Evolutionary conservation across 2,888 invertebrate species (phyloP), one percentile per base, ranked within the genome.

Genomic region (Thereva unica): DNA sequence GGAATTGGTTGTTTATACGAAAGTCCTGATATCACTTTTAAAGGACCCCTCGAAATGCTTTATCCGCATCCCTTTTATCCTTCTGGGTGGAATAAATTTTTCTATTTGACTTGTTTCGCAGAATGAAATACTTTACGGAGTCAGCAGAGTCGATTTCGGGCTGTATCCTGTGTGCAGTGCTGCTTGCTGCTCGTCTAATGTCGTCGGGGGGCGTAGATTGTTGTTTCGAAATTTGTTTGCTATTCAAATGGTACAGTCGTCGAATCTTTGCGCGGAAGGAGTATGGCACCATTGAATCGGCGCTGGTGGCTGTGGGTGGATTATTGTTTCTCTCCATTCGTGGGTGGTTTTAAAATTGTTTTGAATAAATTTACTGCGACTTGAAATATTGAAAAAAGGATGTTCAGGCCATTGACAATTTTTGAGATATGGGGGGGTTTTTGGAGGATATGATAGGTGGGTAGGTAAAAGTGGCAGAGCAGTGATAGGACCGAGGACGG

Each of bases 211-310:
- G 55, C 40, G 55, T 9, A 55, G 47, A 59, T 41, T 35, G 44
- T 38, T 59, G 59, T 59, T 59, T 59, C 47, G 56, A 49, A 59
- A 59, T 59, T 59, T 49, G 47, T 47, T 59, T 59, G 59, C 47
- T 49, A 59, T 59, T 59, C 47, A 59, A 59, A 59, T 59, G 47
- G 49, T 47, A 59, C 49, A 49, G 38, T 59, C 45, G 38, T 59
- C 45, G 12, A 59, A 47, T 59, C 23, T 2, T 23, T 23, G 23
- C 23, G 23, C 1, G 23, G 23, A 23, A 23, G 23, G 23, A 23
- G 23, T 23, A 23, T 23, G 23, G 23, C 23, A 23, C 23, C 23
- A 23, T 23, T 2, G 23, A 23, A 23, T 23, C 23, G 23, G 1
- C 1, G 23, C 23, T n/a, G n/a, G n/a, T n/a, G n/a, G n/a, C n/a